Conservation (phyloP, 2,888 invertebrate genomes). For the Cosmia trapezina region DNA sequence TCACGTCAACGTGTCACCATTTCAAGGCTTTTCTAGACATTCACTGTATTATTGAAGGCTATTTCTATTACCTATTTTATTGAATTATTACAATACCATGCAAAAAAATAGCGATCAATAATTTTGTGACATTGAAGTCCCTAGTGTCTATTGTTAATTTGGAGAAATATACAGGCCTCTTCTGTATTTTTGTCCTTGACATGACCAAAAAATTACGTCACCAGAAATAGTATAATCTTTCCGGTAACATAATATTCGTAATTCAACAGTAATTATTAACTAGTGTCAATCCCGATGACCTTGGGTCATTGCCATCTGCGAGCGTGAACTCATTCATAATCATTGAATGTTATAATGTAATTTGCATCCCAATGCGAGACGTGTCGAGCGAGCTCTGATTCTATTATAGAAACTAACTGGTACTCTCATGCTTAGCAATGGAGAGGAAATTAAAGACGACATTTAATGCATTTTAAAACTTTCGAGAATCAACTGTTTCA, state of each 20-base stretch:
- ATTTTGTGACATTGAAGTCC: not conserved
- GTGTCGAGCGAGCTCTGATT: slow-evolving; percentile 68
- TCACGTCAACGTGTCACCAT: slow-evolving; percentile 7
- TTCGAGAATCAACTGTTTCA: slow-evolving; percentile 2
- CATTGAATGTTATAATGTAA: slow-evolving; percentile 74
- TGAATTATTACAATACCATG: not conserved
- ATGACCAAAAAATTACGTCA: slow-evolving; percentile 23
- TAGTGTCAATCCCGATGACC: slow-evolving; percentile 69
- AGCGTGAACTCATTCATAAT: slow-evolving; percentile 76
- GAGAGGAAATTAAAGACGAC: slow-evolving; percentile 39
- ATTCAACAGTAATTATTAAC: slow-evolving; percentile 50
- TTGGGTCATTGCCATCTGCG: slow-evolving; percentile 73
- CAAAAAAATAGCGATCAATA: not conserved
- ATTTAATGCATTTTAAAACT: slow-evolving; percentile 36
- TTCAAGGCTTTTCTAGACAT: slow-evolving; percentile 21
- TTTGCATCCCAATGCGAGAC: slow-evolving; percentile 76
- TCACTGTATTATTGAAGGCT: slow-evolving; percentile 5
- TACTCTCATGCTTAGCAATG: slow-evolving; percentile 22
- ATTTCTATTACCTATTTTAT: not conserved
- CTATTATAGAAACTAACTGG: slow-evolving; percentile 60
- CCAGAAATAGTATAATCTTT: slow-evolving; percentile 17
- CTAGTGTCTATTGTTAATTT: not conserved
- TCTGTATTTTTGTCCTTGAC: not conserved
- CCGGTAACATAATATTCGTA: slow-evolving; percentile 33
- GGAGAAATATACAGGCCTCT: not conserved